phyloP scores from a whole-genome alignment of 2,888 invertebrate species.

The Sphaerophoria taeniata region DNA sequence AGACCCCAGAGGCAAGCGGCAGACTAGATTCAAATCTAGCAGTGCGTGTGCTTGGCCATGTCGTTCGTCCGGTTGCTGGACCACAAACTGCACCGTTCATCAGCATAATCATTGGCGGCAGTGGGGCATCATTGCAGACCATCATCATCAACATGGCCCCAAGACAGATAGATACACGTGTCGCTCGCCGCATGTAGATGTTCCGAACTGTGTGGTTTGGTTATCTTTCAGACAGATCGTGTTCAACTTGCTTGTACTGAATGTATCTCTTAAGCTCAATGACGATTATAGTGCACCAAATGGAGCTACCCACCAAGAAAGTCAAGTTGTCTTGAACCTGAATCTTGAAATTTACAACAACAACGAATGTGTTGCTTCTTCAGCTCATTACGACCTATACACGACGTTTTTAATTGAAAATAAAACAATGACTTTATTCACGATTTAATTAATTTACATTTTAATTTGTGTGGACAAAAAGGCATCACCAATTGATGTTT shows the following conservation, averaged over 20 bases:
- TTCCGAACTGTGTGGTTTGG: conserved; percentile 38
- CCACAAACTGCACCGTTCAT: conserved; percentile 2
- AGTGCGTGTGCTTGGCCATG: neutral
- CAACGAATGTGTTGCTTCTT: conserved; percentile 12
- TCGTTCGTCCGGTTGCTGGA: neutral
- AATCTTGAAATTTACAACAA: conserved; percentile 51
- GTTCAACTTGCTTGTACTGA: conserved; percentile 26
- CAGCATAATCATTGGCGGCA: conserved; percentile 1
- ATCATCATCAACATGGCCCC: conserved; percentile 19
- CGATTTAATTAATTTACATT: conserved; percentile 57
- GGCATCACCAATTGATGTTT: neutral
- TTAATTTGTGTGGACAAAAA: conserved; percentile 41
- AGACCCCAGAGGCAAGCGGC: conserved; percentile 36
- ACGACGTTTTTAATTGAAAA: conserved; percentile 41
- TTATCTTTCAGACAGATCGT: conserved; percentile 50
- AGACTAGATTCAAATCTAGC: conserved; percentile 10
- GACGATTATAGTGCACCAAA: conserved; percentile 12
- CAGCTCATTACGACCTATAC: conserved; percentile 43
- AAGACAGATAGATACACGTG: conserved; percentile 39
- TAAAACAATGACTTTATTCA: conserved; percentile 44
- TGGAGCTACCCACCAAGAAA: neutral
- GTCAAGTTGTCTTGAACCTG: conserved; percentile 37
- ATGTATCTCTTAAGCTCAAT: conserved; percentile 27
- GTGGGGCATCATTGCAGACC: conserved; percentile 27
- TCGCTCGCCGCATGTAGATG: conserved; percentile 53